Base-by-base conservation (phyloP, 2,888 invertebrate species). In the Pheosia tremula region DNA sequence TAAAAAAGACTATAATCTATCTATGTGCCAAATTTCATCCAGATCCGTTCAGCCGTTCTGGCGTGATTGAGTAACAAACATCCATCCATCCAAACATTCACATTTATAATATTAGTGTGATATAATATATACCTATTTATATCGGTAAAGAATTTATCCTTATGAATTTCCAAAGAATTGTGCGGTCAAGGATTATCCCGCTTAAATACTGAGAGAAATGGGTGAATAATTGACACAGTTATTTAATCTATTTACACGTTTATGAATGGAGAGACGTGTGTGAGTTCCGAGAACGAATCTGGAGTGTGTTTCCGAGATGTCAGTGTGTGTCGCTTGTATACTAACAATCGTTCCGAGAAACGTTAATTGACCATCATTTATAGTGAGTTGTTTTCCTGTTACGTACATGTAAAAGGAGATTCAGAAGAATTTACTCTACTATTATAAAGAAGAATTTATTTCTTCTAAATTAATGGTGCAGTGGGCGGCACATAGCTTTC, bases 151-250 rank as follows among this genome's bases (percentile, higher is more conserved):
- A 41, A 41, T 41, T 50, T 50, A 50, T 50, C 24, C 50, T 50
- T 50, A 5, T 50, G 24, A 7, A 50, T 8, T 5, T 49, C 49
- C 49, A 50, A 24, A 8, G 24, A 50, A 47, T n/a, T 47, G 43
- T 43, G 43, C 4, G 10, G 10, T 24, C 24, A 2, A 10, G 43
- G 43, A 9, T 43, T 43, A 9, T 43, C 43, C 43, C 43, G 43
- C 4, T 43, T 1, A 13, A 49, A n/a, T 49, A n/a, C n/a, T 24
- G 49, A 49, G n/a, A 13, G n/a, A 43, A 43, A 49, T 49, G 49
- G 6, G 49, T 13, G n/a, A 47, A 49, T 47, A n/a, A 47, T 50
- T 50, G 50, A 50, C 50, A 50, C 50, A 50, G n/a, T n/a, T 47
- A 50, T 50, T 50, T 24, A 5, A 50, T 9, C 6, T 24, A 50